Base-by-base conservation (phyloP, 92 coral and sea anemone species). In the Parazoanthus atlanticus region DNA sequence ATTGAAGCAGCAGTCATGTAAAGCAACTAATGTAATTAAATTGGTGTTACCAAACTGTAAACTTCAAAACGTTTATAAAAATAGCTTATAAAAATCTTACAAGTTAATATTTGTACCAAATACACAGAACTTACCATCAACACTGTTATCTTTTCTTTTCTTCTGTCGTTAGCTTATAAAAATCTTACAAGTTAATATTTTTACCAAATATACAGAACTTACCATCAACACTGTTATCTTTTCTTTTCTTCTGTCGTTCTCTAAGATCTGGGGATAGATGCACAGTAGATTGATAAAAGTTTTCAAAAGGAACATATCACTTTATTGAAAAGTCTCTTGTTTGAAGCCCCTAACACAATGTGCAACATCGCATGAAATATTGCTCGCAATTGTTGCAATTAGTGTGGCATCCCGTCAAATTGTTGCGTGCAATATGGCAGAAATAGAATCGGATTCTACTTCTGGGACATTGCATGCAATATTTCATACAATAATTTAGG, bases 211-310 rank as follows among this genome's bases (percentile, higher is more conserved):
- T 38, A 71, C 11, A 28, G 29, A 71, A 61, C 91, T 69, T 92
- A 95, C 98, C 96, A 85, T 93, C 98, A 16, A 95, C 80, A 89
- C 72, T 84, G 31, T 84, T 90, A 80, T 95, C 98, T 72, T 90
- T 93, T 61, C 90, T 90, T 73, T 89, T 93, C 88, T 94, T 95
- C 71, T 85, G 83, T 81, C 90, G 93, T 54, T 95, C 98, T 73
- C 91, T 95, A 33, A 95, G 82, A 90, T 95, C 98, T 95, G 49
- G 28, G 38, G 78, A 86, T 11, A 64, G 32, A 43, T 34, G 32
- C 47, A 7, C 32, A 28, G 47, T 28, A 7, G 43, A 52, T 13
- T 76, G 8, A 33, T 33, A 40, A 54, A 65, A n/a, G 38, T 30
- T 25, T 66, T 11, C 29, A 17, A 64, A 4, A 56, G 41, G 17